These are phyloP conservation scores for Diorhabda elongata DNA, from an alignment of 1,140 invertebrate genomes.

Conservation along the genomic window DNA sequence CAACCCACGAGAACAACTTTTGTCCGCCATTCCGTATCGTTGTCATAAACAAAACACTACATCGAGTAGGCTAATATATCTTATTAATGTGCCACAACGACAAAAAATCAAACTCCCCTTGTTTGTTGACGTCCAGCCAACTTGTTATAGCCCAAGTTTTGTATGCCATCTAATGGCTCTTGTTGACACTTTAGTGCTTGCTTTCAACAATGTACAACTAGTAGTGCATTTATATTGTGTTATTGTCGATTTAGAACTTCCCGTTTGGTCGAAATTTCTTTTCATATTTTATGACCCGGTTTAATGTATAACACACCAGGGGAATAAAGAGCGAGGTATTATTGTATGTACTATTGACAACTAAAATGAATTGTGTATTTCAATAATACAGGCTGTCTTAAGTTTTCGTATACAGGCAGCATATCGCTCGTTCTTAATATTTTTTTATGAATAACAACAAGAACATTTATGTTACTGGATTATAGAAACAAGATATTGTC, in stretches of 20 bases:
- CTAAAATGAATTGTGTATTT: too few species aligned
- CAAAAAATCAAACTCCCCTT: slow-evolving; percentile 30
- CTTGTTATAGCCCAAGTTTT: slow-evolving; percentile 25
- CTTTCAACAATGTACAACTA: slow-evolving; percentile 14
- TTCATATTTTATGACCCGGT: slow-evolving; percentile 6
- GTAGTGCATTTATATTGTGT: slow-evolving; percentile 15
- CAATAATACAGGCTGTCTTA: too few species aligned
- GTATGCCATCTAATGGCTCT: slow-evolving; percentile 25
- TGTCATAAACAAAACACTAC: slow-evolving; percentile 28
- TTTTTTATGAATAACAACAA: too few species aligned
- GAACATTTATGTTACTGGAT: too few species aligned
- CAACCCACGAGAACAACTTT: slow-evolving; percentile 15
- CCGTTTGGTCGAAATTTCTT: slow-evolving; percentile 15
- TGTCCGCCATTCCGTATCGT: slow-evolving; percentile 9
- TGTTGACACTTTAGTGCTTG: slow-evolving; percentile 26
- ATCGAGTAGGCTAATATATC: slow-evolving; percentile 29
- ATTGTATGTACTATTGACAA: neutral
- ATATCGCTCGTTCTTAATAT: too few species aligned
- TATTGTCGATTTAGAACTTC: slow-evolving; percentile 20
- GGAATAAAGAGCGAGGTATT: slow-evolving; percentile 1
- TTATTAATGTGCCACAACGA: slow-evolving; percentile 25
- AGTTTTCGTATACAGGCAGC: too few species aligned
- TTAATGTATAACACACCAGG: neutral
- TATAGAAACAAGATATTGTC: too few species aligned
- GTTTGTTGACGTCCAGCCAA: slow-evolving; percentile 29